A percentile compares a stretch with the other conserved stretches of the same genome.
Conservation (phyloP, 2,888 invertebrate species). For the Pandemis heparana region DNA sequence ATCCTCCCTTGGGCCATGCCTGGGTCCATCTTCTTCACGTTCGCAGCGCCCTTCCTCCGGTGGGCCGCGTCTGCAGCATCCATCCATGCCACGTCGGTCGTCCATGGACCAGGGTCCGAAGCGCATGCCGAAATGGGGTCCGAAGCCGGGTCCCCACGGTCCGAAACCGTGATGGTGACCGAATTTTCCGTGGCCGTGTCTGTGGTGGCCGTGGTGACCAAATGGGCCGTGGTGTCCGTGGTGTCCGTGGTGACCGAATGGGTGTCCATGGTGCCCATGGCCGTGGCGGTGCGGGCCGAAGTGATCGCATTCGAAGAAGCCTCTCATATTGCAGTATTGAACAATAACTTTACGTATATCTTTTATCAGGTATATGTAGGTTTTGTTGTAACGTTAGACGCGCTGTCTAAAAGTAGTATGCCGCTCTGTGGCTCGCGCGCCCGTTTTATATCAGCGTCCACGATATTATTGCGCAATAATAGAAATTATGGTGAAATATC, state of each 20-base stretch:
- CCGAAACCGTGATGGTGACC: slow-evolving; percentile 26
- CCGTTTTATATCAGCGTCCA: slow-evolving; percentile 5
- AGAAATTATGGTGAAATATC: slow-evolving; percentile 8
- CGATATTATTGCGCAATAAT: slow-evolving; percentile 13
- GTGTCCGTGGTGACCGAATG: slow-evolving; percentile 8
- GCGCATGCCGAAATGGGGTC: not conserved
- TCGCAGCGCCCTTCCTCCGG: slow-evolving; percentile 5
- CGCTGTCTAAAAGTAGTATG: not conserved
- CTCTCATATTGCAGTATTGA: slow-evolving; percentile 30
- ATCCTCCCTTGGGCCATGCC: not conserved
- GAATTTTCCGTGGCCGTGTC: slow-evolving; percentile 6
- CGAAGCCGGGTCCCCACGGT: slow-evolving; percentile 18
- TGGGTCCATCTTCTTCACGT: slow-evolving; percentile 4
- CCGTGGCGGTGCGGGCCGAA: slow-evolving; percentile 32
- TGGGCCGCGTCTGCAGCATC: slow-evolving; percentile 8
- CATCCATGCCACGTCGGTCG: not conserved
- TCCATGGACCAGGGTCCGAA: slow-evolving; percentile 10
- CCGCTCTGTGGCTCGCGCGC: not conserved
- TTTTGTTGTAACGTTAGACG: not conserved
- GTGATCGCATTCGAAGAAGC: slow-evolving; percentile 12
- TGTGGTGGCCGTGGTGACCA: slow-evolving; percentile 17
- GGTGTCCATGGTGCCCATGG: slow-evolving; percentile 12
- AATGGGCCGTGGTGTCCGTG: slow-evolving; percentile 3
- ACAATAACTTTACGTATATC: not conserved
- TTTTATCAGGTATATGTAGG: not conserved